These are phyloP conservation scores for Holothuria glaberrima DNA, from an alignment of 35 echinoderm and acorn worm genomes.

Conservation along the genomic window DNA sequence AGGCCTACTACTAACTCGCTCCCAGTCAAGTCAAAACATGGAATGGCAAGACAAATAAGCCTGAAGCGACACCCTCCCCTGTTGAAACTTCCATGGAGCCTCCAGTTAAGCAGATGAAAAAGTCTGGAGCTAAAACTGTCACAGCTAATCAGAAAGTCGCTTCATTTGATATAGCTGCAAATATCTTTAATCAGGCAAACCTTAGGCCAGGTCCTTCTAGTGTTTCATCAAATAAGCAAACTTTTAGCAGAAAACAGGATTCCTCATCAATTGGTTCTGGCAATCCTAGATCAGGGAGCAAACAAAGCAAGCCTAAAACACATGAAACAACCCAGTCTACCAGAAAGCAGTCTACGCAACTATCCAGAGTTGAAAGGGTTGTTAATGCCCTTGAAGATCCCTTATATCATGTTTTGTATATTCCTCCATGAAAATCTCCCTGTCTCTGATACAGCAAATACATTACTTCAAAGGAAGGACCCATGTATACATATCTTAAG, in stretches of 20 bases:
- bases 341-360: not conserved
- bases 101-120: slow-evolving; percentile 22
- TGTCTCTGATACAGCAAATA: slow-evolving; percentile 60
- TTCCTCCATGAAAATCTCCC: slow-evolving; percentile 31
- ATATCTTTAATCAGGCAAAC: slow-evolving; percentile 11
- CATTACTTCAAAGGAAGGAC: slow-evolving; percentile 49
- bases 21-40: not conserved
- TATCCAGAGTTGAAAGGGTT: not conserved
- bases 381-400: slow-evolving; percentile 20
- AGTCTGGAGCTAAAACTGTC: not conserved
- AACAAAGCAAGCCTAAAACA: slow-evolving; percentile 5
- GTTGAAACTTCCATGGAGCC: not conserved
- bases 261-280: not conserved
- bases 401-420: slow-evolving; percentile 17
- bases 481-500: slow-evolving; percentile 62
- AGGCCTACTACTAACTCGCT: not conserved
- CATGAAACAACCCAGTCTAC: not conserved
- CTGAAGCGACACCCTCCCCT: not conserved
- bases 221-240: slow-evolving; percentile 4
- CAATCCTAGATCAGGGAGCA: slow-evolving; percentile 6
- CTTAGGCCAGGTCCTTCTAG: not conserved
- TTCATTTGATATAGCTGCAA: not conserved
- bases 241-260: not conserved
- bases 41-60: not conserved
- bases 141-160: not conserved